A percentile compares a stretch with the other conserved stretches of the same genome.
Conservation (phyloP, 2,888 invertebrate species). For the Atethmia centrago region DNA sequence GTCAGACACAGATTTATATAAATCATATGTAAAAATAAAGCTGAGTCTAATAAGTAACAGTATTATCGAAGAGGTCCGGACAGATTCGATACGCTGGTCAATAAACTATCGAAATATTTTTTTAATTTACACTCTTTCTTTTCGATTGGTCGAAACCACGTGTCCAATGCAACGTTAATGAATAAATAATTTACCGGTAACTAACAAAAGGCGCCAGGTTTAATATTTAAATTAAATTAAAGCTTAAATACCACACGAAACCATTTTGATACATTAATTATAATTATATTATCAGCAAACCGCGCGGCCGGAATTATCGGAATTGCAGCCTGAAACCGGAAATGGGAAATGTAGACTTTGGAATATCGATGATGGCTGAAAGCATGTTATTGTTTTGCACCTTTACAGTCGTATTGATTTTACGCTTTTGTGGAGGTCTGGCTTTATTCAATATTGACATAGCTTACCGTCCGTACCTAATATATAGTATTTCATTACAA, state of each 20-base stretch:
- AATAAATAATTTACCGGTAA: constrained; percentile 29
- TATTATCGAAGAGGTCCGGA: constrained; percentile 30
- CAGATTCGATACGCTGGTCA: constrained; percentile 40
- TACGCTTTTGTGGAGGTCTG: neutral
- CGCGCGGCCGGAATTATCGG: constrained; percentile 40
- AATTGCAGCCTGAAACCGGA: constrained; percentile 54
- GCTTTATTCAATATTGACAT: constrained; percentile 9
- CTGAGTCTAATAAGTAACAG: constrained; percentile 49
- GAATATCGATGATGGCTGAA: constrained; percentile 38
- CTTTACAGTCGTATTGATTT: constrained; percentile 36
- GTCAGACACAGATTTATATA: constrained; percentile 26
- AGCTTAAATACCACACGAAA: constrained; percentile 37
- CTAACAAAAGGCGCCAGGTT: constrained; percentile 24
- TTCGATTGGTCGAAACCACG: neutral
- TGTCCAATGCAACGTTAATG: neutral
- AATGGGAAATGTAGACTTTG: constrained; percentile 46
- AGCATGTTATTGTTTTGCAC: constrained; percentile 37
- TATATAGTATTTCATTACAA: constrained; percentile 9
- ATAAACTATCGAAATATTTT: constrained; percentile 32
- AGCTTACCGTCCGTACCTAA: neutral
- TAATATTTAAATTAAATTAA: constrained; percentile 43
- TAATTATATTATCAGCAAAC: constrained; percentile 48
- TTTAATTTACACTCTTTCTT: constrained; percentile 25
- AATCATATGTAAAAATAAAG: constrained; percentile 33
- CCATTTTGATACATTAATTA: constrained; percentile 43